Evolutionary conservation across 1,140 invertebrate genomes (phyloP).

Genomic region (Bombus affinis): DNA sequence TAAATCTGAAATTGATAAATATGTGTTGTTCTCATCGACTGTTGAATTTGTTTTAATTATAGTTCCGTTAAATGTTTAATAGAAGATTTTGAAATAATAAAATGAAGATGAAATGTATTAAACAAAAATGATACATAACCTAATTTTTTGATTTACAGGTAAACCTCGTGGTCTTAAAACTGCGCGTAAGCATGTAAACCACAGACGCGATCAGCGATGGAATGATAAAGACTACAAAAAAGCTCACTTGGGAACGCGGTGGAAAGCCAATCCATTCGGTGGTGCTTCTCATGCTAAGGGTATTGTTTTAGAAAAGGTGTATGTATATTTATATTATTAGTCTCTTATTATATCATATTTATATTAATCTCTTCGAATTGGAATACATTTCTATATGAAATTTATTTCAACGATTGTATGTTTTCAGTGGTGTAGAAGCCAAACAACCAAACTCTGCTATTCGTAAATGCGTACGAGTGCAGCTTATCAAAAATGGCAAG

Average conservation of each 20-base stretch:
- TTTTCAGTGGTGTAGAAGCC: constrained; percentile 96
- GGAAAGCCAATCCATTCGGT: constrained; percentile 99
- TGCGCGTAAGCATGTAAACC: constrained; percentile 98
- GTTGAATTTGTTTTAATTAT: background rate
- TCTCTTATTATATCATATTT: too few relatives aligned
- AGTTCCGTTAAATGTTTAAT: background rate
- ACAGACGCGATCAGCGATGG: constrained; percentile 98
- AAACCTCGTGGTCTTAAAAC: constrained; percentile 99
- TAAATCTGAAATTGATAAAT: background rate
- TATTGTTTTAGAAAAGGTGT: constrained; percentile 99
- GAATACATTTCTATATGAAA: background rate
- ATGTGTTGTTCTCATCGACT: too few relatives aligned
- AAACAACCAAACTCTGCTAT: constrained; percentile 99
- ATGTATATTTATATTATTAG: constrained; percentile 82
- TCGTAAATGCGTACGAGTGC: constrained; percentile 99
- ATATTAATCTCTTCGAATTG: too few relatives aligned
- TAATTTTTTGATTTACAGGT: constrained; percentile 85
- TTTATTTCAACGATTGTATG: constrained; percentile 9
- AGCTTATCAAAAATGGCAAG: constrained; percentile 99
- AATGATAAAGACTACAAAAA: constrained; percentile 99
- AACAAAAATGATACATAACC: constrained; percentile 16
- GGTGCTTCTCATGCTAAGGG: constrained; percentile 99
- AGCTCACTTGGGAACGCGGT: constrained; percentile 99
- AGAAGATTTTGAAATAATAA: background rate
- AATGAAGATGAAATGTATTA: background rate